Evolutionary conservation across 2,888 invertebrate species (phyloP).

Genomic region (Alsophila aescularia): DNA sequence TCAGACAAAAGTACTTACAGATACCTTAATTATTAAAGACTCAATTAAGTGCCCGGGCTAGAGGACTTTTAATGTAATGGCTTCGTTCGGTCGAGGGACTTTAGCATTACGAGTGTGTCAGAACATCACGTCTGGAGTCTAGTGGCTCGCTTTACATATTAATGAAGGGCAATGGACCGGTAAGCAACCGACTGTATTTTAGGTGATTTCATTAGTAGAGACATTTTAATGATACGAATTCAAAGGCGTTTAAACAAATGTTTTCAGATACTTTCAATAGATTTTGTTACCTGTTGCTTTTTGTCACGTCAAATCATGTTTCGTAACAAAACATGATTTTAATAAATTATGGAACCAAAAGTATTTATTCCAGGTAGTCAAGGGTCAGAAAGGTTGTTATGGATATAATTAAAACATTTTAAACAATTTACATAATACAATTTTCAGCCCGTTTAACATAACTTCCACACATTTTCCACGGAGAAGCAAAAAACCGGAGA

Average conservation of each 20-base stretch:
- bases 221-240: background rate
- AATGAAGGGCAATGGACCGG: conserved; percentile 5
- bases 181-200: conserved; percentile 10
- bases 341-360: background rate
- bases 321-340: background rate
- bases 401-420: conserved; percentile 10
- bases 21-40: conserved; percentile 59
- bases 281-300: background rate
- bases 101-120: conserved; percentile 22
- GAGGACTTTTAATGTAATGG: conserved; percentile 47
- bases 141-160: conserved; percentile 16
- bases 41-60: conserved; percentile 49
- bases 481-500: background rate
- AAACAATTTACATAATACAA: conserved; percentile 15
- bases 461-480: conserved; percentile 13
- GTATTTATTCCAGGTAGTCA: background rate
- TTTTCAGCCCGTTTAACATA: background rate
- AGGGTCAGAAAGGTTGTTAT: background rate
- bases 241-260: background rate
- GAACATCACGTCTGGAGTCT: background rate
- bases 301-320: background rate
- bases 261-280: too few relatives aligned
- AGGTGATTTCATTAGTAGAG: background rate
- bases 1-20: conserved; percentile 43
- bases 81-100: conserved; percentile 40